Percentiles rank a stretch among this genome's conserved stretches.
Conservation (phyloP, 2,888 invertebrate species). For the Drosophila multiciliata region DNA sequence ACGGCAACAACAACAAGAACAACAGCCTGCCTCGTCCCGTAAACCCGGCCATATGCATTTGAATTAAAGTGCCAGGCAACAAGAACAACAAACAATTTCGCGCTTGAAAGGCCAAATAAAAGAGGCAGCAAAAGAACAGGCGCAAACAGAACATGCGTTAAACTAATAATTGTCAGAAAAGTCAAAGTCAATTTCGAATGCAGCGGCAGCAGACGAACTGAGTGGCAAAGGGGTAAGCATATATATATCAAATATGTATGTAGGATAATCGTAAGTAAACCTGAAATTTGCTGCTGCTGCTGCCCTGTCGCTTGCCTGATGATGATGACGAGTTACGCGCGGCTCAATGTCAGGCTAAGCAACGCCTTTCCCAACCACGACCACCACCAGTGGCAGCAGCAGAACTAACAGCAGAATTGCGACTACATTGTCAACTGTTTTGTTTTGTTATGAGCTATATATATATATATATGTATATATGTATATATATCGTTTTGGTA, state of each 20-base stretch:
- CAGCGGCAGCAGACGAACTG: slow-evolving; percentile 32
- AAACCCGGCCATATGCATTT: slow-evolving; percentile 56
- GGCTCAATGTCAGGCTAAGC: slow-evolving; percentile 69
- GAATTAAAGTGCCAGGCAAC: slow-evolving; percentile 61
- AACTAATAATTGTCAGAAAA: slow-evolving; percentile 83
- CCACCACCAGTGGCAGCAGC: slow-evolving; percentile 1
- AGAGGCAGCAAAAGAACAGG: slow-evolving; percentile 41
- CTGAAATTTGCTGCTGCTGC: slow-evolving; percentile 47
- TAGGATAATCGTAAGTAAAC: slow-evolving; percentile 45
- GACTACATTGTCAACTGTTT: slow-evolving; percentile 52
- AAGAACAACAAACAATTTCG: slow-evolving; percentile 81
- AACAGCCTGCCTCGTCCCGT: slow-evolving; percentile 17
- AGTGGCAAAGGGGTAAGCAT: slow-evolving; percentile 47
- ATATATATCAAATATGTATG: slow-evolving; percentile 2
- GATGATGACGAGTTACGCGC: slow-evolving; percentile 73
- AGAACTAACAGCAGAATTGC: slow-evolving; percentile 18
- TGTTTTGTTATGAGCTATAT: slow-evolving; percentile 25
- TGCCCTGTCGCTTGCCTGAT: slow-evolving; percentile 20
- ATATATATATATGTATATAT: not conserved
- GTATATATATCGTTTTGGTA: slow-evolving; percentile 12
- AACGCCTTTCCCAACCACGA: slow-evolving; percentile 4
- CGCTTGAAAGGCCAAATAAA: slow-evolving; percentile 71
- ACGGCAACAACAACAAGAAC: slow-evolving; percentile 42
- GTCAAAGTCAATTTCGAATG: slow-evolving; percentile 76
- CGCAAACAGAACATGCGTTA: slow-evolving; percentile 72